Base-by-base conservation (phyloP, 2,888 invertebrate genomes). In the Drosophila peninsularis region DNA sequence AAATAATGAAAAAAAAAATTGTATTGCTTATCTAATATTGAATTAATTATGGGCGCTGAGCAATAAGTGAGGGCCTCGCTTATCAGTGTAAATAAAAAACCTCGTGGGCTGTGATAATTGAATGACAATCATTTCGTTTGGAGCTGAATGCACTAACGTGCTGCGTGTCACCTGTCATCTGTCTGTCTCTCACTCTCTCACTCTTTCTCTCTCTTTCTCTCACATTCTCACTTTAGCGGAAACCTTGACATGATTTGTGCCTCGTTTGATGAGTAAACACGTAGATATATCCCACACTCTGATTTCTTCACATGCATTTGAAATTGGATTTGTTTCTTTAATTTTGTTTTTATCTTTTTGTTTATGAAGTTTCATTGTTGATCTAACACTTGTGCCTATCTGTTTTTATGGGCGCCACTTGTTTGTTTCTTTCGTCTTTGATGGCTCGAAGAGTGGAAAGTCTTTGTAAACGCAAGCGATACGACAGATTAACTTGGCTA, bases 331-430 rank as follows among this genome's bases (percentile, higher is more conserved):
- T 54, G 30, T 52, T 50, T 37, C 19, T 54, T 42, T 30, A 14
- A 17, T 11, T 42, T 56, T 53, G n/a, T 44, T 53, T 7, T 27
- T 19, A n/a, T 30, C 30, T 42, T 44, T 27, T 45, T 71, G 44
- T 56, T 24, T 32, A 60, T 62, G 11, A 45, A 62, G 55, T 67
- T 71, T 60, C 37, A 54, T 71, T 76, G 72, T 68, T 76, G 63
- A 63, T 68, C 37, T 44, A 53, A 76, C 77, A 72, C 68, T 75
- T 61, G 54, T 21, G 39, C 41, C 67, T 52, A 68, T 75, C 56
- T 52, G 42, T 41, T 76, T 75, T 76, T 76, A 72, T 63, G 61
- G 61, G 68, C 77, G 77, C 77, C 68, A 72, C 77, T 72, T 74
- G 74, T 62, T 65, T 55, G 53, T 60, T 52, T 45, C 7, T 14